A percentile compares a stretch with the other conserved stretches of the same genome.
These are phyloP conservation scores for Lithophane leautieri DNA, from an alignment of 2,888 invertebrate genomes.

Conservation along the genomic window DNA sequence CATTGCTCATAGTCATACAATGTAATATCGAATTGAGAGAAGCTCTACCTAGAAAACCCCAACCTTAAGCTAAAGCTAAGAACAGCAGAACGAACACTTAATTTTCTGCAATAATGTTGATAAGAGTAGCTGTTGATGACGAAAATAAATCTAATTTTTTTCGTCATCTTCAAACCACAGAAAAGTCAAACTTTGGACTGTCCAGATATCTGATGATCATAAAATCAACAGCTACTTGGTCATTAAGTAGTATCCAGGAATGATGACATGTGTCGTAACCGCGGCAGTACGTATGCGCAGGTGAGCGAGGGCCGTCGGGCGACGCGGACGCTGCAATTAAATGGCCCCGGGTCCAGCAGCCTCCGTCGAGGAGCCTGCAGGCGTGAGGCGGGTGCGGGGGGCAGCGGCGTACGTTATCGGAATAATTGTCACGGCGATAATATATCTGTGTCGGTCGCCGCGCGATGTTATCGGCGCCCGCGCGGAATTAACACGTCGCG, in stretches of 20 bases:
- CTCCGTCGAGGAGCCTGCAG: not conserved
- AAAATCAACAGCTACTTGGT: not conserved
- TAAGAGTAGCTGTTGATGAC: no score
- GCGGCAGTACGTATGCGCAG: not conserved
- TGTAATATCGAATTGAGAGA: not conserved
- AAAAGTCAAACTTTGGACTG: not conserved
- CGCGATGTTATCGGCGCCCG: slow-evolving; percentile 62
- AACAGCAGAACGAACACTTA: not conserved
- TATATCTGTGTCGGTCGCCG: slow-evolving; percentile 69
- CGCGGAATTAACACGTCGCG: slow-evolving; percentile 76
- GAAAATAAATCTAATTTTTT: no score
- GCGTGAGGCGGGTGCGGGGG: not conserved
- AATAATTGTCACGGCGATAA: slow-evolving; percentile 74
- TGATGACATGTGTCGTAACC: not conserved
- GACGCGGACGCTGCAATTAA: slow-evolving; percentile 8
- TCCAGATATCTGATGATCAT: slow-evolving; percentile 1
- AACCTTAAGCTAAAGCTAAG: not conserved
- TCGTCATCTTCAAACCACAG: not conserved
- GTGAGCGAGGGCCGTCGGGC: not conserved
- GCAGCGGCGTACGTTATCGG: slow-evolving; percentile 64
- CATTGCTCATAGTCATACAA: no score
- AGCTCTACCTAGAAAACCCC: not conserved
- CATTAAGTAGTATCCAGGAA: not conserved
- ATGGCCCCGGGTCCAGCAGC: slow-evolving; percentile 13
- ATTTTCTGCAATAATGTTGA: no score